Evolutionary conservation across 2,888 invertebrate genomes (phyloP).

Genomic region (Nysson spinosus): DNA sequence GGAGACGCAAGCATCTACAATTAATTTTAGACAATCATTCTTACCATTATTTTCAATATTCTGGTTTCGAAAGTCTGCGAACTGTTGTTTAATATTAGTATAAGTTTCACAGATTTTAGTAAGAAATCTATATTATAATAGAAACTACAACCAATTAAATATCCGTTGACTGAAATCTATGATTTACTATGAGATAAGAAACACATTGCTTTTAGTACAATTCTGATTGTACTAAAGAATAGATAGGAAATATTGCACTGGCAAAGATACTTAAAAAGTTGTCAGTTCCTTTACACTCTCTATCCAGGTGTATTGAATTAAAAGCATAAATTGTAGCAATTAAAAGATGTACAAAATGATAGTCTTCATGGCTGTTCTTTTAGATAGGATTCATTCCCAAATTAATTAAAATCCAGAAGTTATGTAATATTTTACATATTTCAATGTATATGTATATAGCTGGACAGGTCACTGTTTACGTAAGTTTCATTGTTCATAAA

Average conservation of each 20-base stretch:
- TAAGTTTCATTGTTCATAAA: conserved; percentile 26
- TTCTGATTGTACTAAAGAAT: conserved; percentile 24
- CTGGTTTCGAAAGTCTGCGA: too few relatives aligned
- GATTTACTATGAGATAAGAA: too few relatives aligned
- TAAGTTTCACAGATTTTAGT: too few relatives aligned
- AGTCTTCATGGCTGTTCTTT: conserved; percentile 30
- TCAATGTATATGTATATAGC: conserved; percentile 9
- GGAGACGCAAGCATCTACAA: too few relatives aligned
- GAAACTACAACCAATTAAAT: too few relatives aligned
- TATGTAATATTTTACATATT: too few relatives aligned
- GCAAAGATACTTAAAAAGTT: conserved; percentile 34
- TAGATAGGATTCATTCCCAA: conserved; percentile 34
- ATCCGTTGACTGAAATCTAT: too few relatives aligned
- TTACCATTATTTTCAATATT: too few relatives aligned
- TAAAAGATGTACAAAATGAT: conserved; percentile 48
- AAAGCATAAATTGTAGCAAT: conserved; percentile 56
- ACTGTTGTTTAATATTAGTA: too few relatives aligned
- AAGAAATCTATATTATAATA: too few relatives aligned
- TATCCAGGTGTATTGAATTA: conserved; percentile 9
- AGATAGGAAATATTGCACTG: conserved; percentile 55
- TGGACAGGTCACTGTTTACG: conserved; percentile 11
- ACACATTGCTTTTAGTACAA: conserved; percentile 21
- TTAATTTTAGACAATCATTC: too few relatives aligned
- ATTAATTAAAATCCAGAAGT: too few relatives aligned
- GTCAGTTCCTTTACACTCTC: neutral